These are phyloP conservation scores for Hemaris fuciformis DNA, from an alignment of 2,888 invertebrate species.

Conservation along the genomic window DNA sequence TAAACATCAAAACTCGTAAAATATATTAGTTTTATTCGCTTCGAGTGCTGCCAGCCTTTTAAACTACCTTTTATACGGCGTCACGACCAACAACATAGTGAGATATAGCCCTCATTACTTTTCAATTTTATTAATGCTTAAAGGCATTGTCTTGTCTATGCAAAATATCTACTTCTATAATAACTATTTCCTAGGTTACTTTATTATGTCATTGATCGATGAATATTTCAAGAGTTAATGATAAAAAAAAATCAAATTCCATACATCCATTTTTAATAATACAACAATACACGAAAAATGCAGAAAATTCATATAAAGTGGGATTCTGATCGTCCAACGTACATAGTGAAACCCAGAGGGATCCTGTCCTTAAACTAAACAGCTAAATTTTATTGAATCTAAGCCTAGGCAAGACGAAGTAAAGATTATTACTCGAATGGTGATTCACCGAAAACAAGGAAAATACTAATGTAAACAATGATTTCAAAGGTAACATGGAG, in stretches of 20 bases:
- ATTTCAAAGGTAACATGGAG: not conserved
- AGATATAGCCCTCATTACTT: not conserved
- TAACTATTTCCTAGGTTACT: not conserved
- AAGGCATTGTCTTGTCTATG: not conserved
- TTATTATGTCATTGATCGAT: too few relatives aligned
- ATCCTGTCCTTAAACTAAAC: too few relatives aligned
- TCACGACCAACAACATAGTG: not conserved
- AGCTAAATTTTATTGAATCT: too few relatives aligned
- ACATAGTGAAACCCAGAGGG: too few relatives aligned
- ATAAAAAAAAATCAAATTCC: too few relatives aligned
- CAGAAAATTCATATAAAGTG: too few relatives aligned
- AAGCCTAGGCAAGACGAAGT: too few relatives aligned
- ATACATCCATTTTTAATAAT: too few relatives aligned
- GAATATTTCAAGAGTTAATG: too few relatives aligned
- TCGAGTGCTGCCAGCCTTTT: not conserved
- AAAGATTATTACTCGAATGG: not conserved
- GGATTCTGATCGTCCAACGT: too few relatives aligned
- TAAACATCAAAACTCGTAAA: slow-evolving; percentile 15
- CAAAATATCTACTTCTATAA: too few relatives aligned
- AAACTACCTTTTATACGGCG: not conserved
- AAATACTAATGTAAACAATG: not conserved
- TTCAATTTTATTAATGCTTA: not conserved
- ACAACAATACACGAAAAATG: too few relatives aligned
- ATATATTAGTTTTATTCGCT: slow-evolving; percentile 13
- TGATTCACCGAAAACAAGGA: not conserved